Base-by-base conservation (phyloP, 2,113 vertebrate genomes). In the Hemiscyllium ocellatum region DNA sequence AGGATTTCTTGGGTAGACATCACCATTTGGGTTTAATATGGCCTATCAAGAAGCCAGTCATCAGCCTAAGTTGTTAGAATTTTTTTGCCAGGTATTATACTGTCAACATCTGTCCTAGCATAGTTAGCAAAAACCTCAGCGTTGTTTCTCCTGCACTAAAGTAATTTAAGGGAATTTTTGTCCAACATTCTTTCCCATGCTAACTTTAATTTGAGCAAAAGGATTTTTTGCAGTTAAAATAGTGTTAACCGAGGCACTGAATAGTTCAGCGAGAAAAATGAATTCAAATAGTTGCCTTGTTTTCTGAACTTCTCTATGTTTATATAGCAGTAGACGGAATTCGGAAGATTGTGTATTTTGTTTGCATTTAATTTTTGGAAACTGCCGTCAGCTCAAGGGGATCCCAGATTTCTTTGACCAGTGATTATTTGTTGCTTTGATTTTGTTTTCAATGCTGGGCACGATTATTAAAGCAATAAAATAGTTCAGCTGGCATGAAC, bases 291-390 rank as follows among this genome's bases (percentile, higher is more conserved):
- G 37, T 42, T 61, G 33, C 19, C 65, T 91, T 65, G 29, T 91
- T 83, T 61, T n/a, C 52, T 91, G 33, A 19, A n/a, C 61, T 15
- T 61, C 15, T 61, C 52, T 33, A 33, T 65, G 87, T 66, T 47
- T 20, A 17, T 66, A 17, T 20, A 91, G 61, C 12, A 56, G 15
- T 20, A 66, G 61, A 66, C 15, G 61, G 37, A 37, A 66, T 65
- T 91, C 89, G 66, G 1, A 19, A 65, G 56, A n/a, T 93, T 93
- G 87, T 93, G 87, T 61, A 90, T 61, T 90, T 61, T 93, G 61
- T 68, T 52, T 33, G 26, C 22, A n/a, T 90, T 56, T 33, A 20
- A 93, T 19, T 66, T 93, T 91, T 12, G 56, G 17, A 66, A 93
- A n/a, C 33, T 22, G 33, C 56, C 33, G 89, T 17, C 61, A 91